phyloP scores from a whole-genome alignment of 2,113 vertebrate species.

The Isichthys henryi region DNA sequence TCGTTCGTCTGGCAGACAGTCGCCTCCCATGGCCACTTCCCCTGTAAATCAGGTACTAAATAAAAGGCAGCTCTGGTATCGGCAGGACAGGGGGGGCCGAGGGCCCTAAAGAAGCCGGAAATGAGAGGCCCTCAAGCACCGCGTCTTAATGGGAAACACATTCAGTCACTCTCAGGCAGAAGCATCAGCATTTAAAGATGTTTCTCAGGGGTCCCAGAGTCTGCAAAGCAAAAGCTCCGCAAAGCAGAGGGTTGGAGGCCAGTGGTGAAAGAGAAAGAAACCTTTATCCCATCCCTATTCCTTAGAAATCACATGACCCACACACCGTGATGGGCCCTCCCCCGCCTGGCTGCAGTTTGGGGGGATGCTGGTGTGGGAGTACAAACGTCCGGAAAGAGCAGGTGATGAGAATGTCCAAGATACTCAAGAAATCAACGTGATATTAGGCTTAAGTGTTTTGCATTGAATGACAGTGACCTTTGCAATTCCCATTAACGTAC shows the following conservation, averaged over 20 bases:
- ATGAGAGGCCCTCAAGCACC: background rate
- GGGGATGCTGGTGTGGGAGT: background rate
- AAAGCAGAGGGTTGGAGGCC: background rate
- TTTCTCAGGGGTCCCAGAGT: background rate
- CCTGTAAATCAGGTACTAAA: background rate
- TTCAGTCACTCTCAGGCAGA: background rate
- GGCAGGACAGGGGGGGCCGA: background rate
- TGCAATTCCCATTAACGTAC: background rate
- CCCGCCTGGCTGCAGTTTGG: background rate
- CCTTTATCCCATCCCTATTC: background rate
- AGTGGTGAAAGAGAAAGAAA: background rate
- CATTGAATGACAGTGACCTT: background rate
- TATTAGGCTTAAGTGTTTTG: background rate
- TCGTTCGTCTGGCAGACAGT: background rate
- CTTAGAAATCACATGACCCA: background rate
- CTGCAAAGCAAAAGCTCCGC: no score
- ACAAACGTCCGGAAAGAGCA: background rate
- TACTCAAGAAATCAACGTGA: background rate
- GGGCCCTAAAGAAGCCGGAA: background rate
- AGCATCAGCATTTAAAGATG: background rate
- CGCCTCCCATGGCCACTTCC: background rate
- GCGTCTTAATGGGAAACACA: conserved; percentile 5
- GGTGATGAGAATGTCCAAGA: background rate
- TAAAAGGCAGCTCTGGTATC: background rate
- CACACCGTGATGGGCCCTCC: background rate